Conservation (phyloP, 2,113 vertebrate genomes). For the Burhinus bistriatus region DNA sequence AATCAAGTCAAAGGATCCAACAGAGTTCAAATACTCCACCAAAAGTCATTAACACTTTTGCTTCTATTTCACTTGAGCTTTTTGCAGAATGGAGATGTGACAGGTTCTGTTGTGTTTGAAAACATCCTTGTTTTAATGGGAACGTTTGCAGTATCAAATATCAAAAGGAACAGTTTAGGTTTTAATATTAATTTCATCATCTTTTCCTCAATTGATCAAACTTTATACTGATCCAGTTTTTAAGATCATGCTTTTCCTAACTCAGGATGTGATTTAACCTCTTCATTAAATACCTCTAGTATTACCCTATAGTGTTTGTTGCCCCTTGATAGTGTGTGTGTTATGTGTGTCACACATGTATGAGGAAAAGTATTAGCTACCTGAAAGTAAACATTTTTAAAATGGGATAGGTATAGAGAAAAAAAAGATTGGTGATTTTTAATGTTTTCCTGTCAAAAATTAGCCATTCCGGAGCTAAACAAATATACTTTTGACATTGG, state of each 20-base stretch:
- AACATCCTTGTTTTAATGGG: neutral
- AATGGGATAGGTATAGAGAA: neutral
- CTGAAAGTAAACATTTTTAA: neutral
- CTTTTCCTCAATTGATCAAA: neutral
- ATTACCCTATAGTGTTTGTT: neutral
- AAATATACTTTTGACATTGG: neutral
- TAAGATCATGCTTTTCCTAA: neutral
- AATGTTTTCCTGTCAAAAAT: neutral
- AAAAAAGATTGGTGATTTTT: neutral
- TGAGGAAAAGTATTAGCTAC: neutral
- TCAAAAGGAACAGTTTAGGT: neutral
- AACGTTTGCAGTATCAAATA: neutral
- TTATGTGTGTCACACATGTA: neutral
- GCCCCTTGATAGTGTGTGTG: neutral
- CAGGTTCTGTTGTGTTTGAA: neutral
- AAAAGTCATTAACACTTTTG: neutral
- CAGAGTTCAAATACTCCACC: neutral
- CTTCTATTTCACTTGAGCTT: neutral
- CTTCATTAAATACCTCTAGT: neutral
- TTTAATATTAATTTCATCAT: neutral
- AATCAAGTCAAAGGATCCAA: neutral
- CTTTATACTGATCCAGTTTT: neutral
- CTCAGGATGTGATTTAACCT: neutral
- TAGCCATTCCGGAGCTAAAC: neutral
- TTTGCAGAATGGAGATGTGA: neutral